Conservation (phyloP, 2,888 invertebrate genomes). For the Drosophila villosipedis region DNA sequence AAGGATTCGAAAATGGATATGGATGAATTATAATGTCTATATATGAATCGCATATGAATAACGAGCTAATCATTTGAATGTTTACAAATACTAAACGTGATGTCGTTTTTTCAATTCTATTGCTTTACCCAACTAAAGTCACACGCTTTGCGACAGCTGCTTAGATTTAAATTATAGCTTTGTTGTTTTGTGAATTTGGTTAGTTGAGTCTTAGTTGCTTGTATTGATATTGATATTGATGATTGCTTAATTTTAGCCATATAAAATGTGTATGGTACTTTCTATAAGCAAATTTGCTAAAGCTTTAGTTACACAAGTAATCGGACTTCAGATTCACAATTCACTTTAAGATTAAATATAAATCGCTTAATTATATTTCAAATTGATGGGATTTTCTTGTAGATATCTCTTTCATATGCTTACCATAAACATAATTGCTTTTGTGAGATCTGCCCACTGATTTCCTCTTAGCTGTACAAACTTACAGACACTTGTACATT, state of each 20-base stretch:
- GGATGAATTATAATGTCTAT: conserved; percentile 40
- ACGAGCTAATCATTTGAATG: conserved; percentile 12
- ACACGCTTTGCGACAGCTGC: conserved; percentile 22
- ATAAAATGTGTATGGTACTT: not conserved
- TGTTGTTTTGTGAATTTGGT: not conserved
- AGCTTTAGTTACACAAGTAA: not conserved
- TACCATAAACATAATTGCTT: not conserved
- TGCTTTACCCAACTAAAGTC: not conserved
- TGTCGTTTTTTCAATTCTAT: conserved; percentile 1
- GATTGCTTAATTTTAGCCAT: not conserved
- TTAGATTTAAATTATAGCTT: not conserved
- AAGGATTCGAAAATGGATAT: conserved; percentile 62
- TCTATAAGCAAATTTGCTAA: not conserved
- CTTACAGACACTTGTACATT: conserved; percentile 42
- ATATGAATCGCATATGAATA: conserved; percentile 44
- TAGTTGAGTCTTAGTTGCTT: not conserved
- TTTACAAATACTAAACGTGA: conserved; percentile 22
- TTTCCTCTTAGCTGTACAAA: not conserved
- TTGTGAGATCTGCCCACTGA: not conserved
- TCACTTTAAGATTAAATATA: not conserved
- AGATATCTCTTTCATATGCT: not conserved
- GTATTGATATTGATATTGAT: not conserved
- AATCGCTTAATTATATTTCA: not conserved
- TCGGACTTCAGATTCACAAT: not conserved
- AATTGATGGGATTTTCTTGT: not conserved